Conservation (phyloP, 2,888 invertebrate genomes). For the Ptilodon capucinus region DNA sequence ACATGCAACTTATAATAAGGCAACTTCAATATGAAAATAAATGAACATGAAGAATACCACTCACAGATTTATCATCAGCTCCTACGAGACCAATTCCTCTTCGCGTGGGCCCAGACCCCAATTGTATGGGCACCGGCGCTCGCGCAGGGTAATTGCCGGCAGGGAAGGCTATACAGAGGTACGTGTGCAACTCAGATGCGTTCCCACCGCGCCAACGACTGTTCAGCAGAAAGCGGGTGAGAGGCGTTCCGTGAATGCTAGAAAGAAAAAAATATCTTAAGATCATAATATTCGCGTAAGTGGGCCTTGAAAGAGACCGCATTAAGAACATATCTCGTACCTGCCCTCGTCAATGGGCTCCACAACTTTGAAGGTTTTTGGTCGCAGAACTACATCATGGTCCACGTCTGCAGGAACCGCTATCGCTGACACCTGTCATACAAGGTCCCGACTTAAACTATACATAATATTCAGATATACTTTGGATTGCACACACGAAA, state of each 20-base stretch:
- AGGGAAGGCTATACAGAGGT: conserved; percentile 49
- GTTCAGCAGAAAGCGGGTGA: conserved; percentile 54
- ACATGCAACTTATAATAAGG: no score
- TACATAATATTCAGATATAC: neutral
- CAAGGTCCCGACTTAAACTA: neutral
- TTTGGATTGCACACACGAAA: no score
- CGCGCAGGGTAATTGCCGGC: conserved; percentile 6
- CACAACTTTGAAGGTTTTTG: conserved; percentile 48
- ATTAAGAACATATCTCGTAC: no score
- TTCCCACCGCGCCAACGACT: conserved; percentile 61
- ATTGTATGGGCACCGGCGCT: conserved; percentile 45
- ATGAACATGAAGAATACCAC: conserved; percentile 20
- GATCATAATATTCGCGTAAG: no score
- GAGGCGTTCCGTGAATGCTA: conserved; percentile 46
- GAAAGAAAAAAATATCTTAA: neutral
- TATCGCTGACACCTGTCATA: conserved; percentile 36
- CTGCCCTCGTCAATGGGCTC: conserved; percentile 42
- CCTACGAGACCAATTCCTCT: conserved; percentile 47
- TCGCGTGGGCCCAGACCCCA: conserved; percentile 38
- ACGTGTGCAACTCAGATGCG: conserved; percentile 44
- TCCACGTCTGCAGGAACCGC: conserved; percentile 38
- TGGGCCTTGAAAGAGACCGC: no score
- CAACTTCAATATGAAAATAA: no score
- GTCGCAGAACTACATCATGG: conserved; percentile 28
- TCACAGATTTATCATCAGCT: conserved; percentile 37